Evolutionary conservation across 2,888 invertebrate genomes (phyloP), one percentile per base, ranked within the genome.

Genomic region (Lobophora halterata): DNA sequence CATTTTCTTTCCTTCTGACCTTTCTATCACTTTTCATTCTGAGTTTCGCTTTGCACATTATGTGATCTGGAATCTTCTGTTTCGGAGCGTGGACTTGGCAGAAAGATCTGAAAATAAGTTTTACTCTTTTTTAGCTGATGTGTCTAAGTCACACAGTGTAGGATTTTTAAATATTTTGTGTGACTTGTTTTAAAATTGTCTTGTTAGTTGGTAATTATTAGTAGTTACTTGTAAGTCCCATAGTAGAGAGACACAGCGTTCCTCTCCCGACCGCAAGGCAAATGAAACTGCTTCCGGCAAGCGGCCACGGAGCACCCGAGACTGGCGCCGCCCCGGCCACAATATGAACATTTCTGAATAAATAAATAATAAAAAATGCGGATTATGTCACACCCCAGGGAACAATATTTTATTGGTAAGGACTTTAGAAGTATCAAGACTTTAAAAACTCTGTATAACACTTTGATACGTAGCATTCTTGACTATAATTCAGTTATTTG

Each of bases 261-360:
- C 50, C 89, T 83, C 34, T 89, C 74, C 2, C 91, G 58, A 0
- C 95, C 96, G 65, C 96, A 96, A 0, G 91, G 90, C 27, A 93
- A 79, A 61, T 96, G 96, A 68, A 95, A 96, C 24, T 88, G 89
- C 31, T 85, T 89, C 23, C 89, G 88, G 60, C 96, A 96, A 31
- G 79, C 87, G 0, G 55, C 44, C 0, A 89, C 72, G n/a, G 88
- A 88, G 65, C 96, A 96, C 0, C 93, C 92, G 1, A 96, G 85
- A 1, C 92, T 93, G 0, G 96, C 95, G 1, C 92, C 92, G 0
- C 35, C 66, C 14, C 80, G 78, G 7, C 78, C 77, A 61, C 96
- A 96, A 65, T 90, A 93, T 2, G 75, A 88, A 61, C 96, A 96
- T 56, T 61, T 71, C 93, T 95, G 75, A 0, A 83, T 81, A 23